These are phyloP conservation scores for Ornithoptera alexandrae DNA, from an alignment of 2,888 invertebrate genomes.

Conservation along the genomic window DNA sequence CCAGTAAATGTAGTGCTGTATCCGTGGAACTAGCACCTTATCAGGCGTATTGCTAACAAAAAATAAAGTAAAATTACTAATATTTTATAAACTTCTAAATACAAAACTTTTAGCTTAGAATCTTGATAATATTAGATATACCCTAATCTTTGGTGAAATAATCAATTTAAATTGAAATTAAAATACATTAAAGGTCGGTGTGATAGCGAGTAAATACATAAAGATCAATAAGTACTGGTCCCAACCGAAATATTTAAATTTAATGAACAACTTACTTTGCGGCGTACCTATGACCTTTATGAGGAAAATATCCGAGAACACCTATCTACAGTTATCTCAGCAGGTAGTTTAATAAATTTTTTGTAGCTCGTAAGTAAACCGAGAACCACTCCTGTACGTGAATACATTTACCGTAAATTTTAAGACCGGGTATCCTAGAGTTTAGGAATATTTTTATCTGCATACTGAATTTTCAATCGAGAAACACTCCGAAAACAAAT, in stretches of 20 bases:
- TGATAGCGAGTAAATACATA: constrained; percentile 62
- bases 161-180: constrained; percentile 1
- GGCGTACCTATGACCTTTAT: constrained; percentile 67
- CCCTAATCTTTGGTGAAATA: background rate
- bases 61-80: too few relatives aligned
- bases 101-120: too few relatives aligned
- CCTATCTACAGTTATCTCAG: constrained; percentile 60
- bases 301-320: constrained; percentile 52
- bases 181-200: constrained; percentile 54
- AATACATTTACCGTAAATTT: background rate
- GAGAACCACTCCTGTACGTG: background rate
- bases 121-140: too few relatives aligned
- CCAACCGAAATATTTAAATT: constrained; percentile 55
- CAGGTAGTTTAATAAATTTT: constrained; percentile 47
- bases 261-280: constrained; percentile 71
- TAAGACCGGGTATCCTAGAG: background rate
- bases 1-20: too few relatives aligned
- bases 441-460: background rate
- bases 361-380: background rate
- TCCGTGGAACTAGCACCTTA: too few relatives aligned
- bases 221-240: constrained; percentile 53
- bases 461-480: too few relatives aligned
- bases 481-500: too few relatives aligned
- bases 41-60: too few relatives aligned
- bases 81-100: too few relatives aligned